Percentiles rank a stretch among this genome's conserved stretches.
Evolutionary conservation across 2,888 invertebrate genomes (phyloP).

Genomic region (Luperina testacea): DNA sequence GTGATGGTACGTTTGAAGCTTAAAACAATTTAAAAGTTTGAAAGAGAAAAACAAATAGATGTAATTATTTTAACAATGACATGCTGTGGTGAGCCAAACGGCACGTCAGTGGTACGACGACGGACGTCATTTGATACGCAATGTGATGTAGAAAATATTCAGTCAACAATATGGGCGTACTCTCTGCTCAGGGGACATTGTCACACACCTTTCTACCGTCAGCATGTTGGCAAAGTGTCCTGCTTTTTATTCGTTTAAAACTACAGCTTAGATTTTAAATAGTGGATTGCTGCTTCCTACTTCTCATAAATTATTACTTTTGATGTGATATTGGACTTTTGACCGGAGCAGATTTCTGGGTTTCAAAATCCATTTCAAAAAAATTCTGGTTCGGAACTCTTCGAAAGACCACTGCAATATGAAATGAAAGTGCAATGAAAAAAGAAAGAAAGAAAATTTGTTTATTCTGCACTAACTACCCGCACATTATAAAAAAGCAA

Average conservation of each 20-base stretch:
- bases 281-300: slow-evolving; percentile 13
- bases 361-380: neutral
- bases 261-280: slow-evolving; percentile 18
- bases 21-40: slow-evolving; percentile 47
- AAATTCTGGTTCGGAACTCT: neutral
- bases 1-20: slow-evolving; percentile 43
- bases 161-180: slow-evolving; percentile 63
- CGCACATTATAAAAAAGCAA: neutral
- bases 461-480: neutral
- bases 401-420: neutral
- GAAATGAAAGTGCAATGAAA: neutral
- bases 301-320: slow-evolving; percentile 1
- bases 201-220: slow-evolving; percentile 58
- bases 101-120: slow-evolving; percentile 60
- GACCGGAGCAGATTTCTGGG: neutral
- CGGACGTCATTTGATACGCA: slow-evolving; percentile 64
- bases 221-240: slow-evolving; percentile 51
- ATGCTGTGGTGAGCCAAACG: slow-evolving; percentile 56
- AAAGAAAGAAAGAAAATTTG: neutral
- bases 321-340: neutral
- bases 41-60: slow-evolving; percentile 59
- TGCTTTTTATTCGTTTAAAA: slow-evolving; percentile 35
- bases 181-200: slow-evolving; percentile 59
- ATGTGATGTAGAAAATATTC: slow-evolving; percentile 61
- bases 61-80: slow-evolving; percentile 61